phyloP scores from a whole-genome alignment of 2,888 invertebrate genomes.

The Calameuta filiformis region DNA sequence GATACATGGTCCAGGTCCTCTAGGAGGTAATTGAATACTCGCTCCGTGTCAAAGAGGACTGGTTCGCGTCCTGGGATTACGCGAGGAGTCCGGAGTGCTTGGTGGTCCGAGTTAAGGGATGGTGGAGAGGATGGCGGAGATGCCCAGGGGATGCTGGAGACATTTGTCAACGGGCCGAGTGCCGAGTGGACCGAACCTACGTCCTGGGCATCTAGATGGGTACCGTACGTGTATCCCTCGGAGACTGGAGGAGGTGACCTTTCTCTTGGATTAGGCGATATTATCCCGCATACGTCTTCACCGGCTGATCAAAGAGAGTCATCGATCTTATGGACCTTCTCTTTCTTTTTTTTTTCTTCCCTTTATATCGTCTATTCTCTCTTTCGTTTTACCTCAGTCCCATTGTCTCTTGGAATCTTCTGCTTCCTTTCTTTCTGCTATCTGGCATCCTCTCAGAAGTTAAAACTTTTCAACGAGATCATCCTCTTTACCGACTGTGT shows the following conservation, averaged over 20 bases:
- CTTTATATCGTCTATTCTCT: constrained; percentile 10
- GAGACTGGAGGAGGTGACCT: constrained; percentile 45
- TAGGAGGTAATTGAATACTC: constrained; percentile 53
- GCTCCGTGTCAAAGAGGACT: constrained; percentile 44
- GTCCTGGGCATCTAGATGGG: constrained; percentile 27
- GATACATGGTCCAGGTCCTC: constrained; percentile 25
- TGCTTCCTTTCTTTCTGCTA: constrained; percentile 14
- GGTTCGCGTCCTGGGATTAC: constrained; percentile 40
- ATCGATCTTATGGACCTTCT: constrained; percentile 18
- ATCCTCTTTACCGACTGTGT: neutral
- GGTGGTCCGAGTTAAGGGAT: constrained; percentile 44
- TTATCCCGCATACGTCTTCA: constrained; percentile 62
- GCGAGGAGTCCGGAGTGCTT: constrained; percentile 11
- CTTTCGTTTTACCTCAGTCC: neutral
- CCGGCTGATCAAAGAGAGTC: constrained; percentile 36
- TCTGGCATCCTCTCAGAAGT: neutral
- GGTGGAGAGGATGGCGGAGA: constrained; percentile 34
- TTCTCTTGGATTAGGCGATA: constrained; percentile 49
- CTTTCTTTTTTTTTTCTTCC: constrained; percentile 3
- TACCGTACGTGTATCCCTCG: constrained; percentile 51
- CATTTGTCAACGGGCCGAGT: constrained; percentile 64
- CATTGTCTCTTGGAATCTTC: constrained; percentile 7
- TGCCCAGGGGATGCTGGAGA: constrained; percentile 58
- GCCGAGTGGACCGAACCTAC: constrained; percentile 52
- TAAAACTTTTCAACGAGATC: neutral